phyloP scores from a whole-genome alignment of 1,140 invertebrate genomes.

The Sinonovacula constricta region DNA sequence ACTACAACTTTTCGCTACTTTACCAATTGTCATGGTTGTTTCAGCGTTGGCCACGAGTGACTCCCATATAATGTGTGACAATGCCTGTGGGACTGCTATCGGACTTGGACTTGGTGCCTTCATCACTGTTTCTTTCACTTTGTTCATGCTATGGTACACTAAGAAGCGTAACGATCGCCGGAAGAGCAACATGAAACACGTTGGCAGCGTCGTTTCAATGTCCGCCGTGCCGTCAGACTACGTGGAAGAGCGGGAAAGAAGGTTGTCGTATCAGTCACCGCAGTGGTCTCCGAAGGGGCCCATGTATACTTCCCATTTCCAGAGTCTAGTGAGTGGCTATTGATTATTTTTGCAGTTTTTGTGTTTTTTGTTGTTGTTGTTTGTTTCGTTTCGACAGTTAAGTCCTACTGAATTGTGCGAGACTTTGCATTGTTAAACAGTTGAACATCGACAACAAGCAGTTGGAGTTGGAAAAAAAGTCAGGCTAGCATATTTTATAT shows the following conservation, averaged over 20 bases:
- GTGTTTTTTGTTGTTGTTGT: not conserved
- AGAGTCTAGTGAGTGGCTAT: slow-evolving; percentile 10
- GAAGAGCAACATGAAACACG: slow-evolving; percentile 73
- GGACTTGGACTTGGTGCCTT: slow-evolving; percentile 49
- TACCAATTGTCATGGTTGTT: no score
- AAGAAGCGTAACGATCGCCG: slow-evolving; percentile 68
- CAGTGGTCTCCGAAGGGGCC: slow-evolving; percentile 54
- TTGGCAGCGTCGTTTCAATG: slow-evolving; percentile 73
- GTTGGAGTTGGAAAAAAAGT: no score
- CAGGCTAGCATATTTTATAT: no score
- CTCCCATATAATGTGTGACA: slow-evolving; percentile 31
- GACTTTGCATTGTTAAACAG: no score
- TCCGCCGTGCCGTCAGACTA: slow-evolving; percentile 77
- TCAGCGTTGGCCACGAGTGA: no score
- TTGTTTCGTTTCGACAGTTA: not conserved
- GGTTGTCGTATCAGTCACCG: slow-evolving; percentile 53
- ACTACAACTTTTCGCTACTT: no score
- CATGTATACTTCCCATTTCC: slow-evolving; percentile 28
- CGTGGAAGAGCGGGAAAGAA: slow-evolving; percentile 63
- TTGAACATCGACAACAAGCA: no score
- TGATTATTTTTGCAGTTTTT: not conserved
- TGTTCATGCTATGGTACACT: slow-evolving; percentile 50
- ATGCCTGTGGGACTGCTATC: slow-evolving; percentile 52
- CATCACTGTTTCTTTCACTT: slow-evolving; percentile 32
- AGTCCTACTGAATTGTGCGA: not conserved